Base-by-base conservation (phyloP, 2,113 vertebrate genomes). In the Poecile atricapillus region DNA sequence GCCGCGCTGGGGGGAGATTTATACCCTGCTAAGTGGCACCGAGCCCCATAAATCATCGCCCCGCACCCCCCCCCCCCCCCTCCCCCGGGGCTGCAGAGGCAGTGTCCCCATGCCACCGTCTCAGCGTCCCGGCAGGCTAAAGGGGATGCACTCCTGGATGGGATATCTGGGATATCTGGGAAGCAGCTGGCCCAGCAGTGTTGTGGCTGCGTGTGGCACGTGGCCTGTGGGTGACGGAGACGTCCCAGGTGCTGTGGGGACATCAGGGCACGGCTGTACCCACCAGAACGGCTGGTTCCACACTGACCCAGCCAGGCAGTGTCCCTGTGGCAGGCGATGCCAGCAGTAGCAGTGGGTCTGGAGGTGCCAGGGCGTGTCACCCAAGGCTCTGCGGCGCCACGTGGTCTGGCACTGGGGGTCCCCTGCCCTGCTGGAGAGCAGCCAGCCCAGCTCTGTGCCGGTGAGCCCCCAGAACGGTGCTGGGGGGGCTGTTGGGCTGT, bases 11-110 rank as follows among this genome's bases (percentile, higher is more conserved):
- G 68, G 84, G 71, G 78, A 65, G 91, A 90, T 89, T 93, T 97
- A 93, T 93, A 33, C 90, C 84, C 87, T 23, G 89, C 73, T 93
- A 96, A 97, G 92, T 96, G 93, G 83, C 87, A 92, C 52, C 2
- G 53, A 69, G 62, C 39, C 23, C 79, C 82, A 46, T 94, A 91
- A 96, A 93, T 93, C 67, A 88, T 43, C 64, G 9, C 27, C 43
- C 50, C 5, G 13, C 56, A 7, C 44, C 11, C 47, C 41, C 3
- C 10, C 11, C 11, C 37, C 47, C 41, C 3, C 12, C 10, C 11
- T n/a, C 47, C 41, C 3, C 12, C 11, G 30, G 9, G 35, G 8
- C 4, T 10, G 52, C 49, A 20, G 53, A 8, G 4, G 59, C 50
- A 2, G 25, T 8, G 31, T 62, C 25, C 47, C 55, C 0, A 20